phyloP scores from a whole-genome alignment of 2,888 invertebrate species.

The Campaea margaritaria region DNA sequence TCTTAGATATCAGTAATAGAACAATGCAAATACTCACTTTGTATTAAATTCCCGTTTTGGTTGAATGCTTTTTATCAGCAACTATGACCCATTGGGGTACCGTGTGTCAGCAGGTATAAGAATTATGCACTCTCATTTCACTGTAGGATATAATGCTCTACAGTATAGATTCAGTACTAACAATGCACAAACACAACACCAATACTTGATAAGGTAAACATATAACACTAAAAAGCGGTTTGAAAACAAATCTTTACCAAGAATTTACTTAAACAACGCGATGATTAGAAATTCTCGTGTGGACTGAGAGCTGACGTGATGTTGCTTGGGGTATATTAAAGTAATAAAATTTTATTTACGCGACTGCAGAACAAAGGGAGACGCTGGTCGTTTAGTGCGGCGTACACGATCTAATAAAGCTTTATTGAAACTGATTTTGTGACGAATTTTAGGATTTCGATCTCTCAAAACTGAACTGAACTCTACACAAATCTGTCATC shows the following conservation, averaged over 20 bases:
- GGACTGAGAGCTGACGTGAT: slow-evolving; percentile 36
- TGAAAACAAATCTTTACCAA: slow-evolving; percentile 55
- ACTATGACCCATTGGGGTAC: slow-evolving; percentile 58
- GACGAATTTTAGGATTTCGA: slow-evolving; percentile 48
- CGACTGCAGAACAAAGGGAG: slow-evolving; percentile 42
- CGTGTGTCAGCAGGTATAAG: slow-evolving; percentile 59
- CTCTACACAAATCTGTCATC: slow-evolving; percentile 35
- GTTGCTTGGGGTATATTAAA: slow-evolving; percentile 31
- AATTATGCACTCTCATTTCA: slow-evolving; percentile 75
- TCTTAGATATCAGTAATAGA: slow-evolving; percentile 8
- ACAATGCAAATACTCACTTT: slow-evolving; percentile 44
- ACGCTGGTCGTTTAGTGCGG: slow-evolving; percentile 38
- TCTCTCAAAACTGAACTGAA: slow-evolving; percentile 41
- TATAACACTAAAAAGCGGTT: slow-evolving; percentile 54
- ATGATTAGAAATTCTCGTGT: slow-evolving; percentile 46
- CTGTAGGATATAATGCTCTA: slow-evolving; percentile 59
- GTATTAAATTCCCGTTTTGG: slow-evolving; percentile 36
- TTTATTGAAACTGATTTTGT: slow-evolving; percentile 47
- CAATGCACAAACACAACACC: slow-evolving; percentile 56
- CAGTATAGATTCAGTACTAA: slow-evolving; percentile 67
- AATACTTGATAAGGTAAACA: slow-evolving; percentile 61
- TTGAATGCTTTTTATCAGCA: slow-evolving; percentile 41
- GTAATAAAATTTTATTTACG: slow-evolving; percentile 43
- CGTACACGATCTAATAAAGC: slow-evolving; percentile 43
- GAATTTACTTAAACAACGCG: slow-evolving; percentile 37